Evolutionary conservation across 2,888 invertebrate genomes (phyloP).

Genomic region (Cepaea hortensis): DNA sequence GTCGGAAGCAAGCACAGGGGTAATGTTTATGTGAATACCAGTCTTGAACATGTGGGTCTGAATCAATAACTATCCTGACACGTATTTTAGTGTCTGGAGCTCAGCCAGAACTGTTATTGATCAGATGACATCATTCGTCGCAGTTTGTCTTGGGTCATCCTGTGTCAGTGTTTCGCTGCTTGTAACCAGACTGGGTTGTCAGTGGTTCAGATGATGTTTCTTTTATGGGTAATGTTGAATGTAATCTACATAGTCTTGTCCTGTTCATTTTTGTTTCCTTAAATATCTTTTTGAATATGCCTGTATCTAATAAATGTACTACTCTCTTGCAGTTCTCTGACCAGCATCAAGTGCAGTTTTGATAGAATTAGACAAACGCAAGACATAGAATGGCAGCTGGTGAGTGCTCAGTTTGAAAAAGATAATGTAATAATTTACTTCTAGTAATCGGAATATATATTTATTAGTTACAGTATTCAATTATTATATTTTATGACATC

Average conservation of each 20-base stretch:
- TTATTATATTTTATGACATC: no score
- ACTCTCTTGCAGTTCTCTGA: background rate
- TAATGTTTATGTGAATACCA: background rate
- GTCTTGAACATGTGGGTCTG: slow-evolving; percentile 9
- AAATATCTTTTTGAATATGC: background rate
- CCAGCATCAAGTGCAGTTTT: no score
- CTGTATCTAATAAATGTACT: background rate
- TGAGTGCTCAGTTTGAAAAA: background rate
- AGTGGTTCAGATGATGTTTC: background rate
- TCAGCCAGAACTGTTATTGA: slow-evolving; percentile 26
- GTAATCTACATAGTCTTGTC: background rate
- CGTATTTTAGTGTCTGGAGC: slow-evolving; percentile 14
- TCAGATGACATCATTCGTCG: slow-evolving; percentile 38
- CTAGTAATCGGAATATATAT: no score
- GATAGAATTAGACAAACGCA: no score
- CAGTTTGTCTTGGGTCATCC: slow-evolving; percentile 27
- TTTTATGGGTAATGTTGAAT: background rate
- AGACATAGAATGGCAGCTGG: slow-evolving; percentile 13
- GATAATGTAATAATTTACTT: background rate
- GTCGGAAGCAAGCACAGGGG: background rate
- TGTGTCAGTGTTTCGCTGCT: background rate
- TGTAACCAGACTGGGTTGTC: background rate
- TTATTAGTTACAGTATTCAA: no score
- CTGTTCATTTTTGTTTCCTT: background rate
- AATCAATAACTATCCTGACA: slow-evolving; percentile 33